Evolutionary conservation across 1,140 invertebrate species (phyloP).

Genomic region (Diuraphis noxia): DNA sequence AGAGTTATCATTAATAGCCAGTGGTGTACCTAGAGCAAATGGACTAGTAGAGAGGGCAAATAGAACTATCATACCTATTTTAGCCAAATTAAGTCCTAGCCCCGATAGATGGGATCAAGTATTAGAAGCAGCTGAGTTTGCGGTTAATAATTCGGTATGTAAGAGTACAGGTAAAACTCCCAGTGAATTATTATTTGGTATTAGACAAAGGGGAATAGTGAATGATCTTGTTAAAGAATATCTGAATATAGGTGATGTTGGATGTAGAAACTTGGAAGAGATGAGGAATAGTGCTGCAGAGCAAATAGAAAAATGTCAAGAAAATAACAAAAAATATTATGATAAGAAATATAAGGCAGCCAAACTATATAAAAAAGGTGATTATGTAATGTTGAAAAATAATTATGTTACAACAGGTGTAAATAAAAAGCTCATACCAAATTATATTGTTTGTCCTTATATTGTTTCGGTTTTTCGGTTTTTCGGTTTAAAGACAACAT

Average conservation of each 20-base stretch:
- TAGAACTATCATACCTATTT: background rate
- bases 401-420: background rate
- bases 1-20: background rate
- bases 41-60: background rate
- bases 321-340: background rate
- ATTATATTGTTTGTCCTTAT: background rate
- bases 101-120: conserved; percentile 48
- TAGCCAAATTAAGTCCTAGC: background rate
- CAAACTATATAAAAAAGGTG: background rate
- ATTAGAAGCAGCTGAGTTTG: conserved; percentile 17
- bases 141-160: conserved; percentile 55
- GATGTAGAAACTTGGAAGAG: too few species aligned
- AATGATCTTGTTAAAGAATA: background rate
- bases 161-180: background rate
- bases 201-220: background rate
- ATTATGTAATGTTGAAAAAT: background rate
- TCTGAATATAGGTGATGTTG: too few species aligned
- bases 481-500: too few species aligned
- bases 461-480: too few species aligned
- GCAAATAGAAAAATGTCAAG: too few species aligned
- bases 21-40: background rate
- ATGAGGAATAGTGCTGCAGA: too few species aligned
- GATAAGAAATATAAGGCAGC: background rate
- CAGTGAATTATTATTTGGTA: background rate
- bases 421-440: background rate